These are phyloP conservation scores for Salvelinus fontinalis DNA, from an alignment of 2,113 vertebrate species.

Conservation along the genomic window DNA sequence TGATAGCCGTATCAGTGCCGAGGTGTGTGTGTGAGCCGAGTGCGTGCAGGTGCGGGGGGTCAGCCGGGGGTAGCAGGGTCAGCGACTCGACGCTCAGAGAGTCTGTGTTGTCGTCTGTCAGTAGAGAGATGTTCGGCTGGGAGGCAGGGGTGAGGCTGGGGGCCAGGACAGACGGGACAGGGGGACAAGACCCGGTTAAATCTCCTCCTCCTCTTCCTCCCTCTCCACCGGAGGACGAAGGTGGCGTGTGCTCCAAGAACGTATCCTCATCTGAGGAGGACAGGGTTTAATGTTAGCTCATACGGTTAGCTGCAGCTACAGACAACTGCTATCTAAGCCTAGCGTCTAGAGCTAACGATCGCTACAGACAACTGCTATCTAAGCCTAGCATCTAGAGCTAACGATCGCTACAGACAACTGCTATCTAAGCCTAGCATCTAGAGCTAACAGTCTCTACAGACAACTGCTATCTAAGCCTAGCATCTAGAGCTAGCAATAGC, in stretches of 20 bases:
- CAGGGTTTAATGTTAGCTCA: neutral
- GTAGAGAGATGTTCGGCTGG: constrained; percentile 92
- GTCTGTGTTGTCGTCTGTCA: constrained; percentile 81
- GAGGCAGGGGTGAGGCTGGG: constrained; percentile 93
- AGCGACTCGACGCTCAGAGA: constrained; percentile 88
- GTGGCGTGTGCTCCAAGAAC: constrained; percentile 73
- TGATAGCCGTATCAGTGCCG: constrained; percentile 35
- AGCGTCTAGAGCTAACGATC: no score
- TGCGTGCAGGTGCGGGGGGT: constrained; percentile 80
- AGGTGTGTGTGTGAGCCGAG: constrained; percentile 66
- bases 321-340: no score
- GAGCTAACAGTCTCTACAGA: no score
- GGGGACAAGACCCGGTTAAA: constrained; percentile 1
- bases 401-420: no score
- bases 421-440: no score
- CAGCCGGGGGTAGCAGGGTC: constrained; percentile 87
- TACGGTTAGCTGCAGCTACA: no score
- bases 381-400: no score
- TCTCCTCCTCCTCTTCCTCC: constrained; percentile 24
- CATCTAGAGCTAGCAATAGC: no score
- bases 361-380: no score
- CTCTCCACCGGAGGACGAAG: constrained; percentile 63
- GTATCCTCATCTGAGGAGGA: constrained; percentile 74
- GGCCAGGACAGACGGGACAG: constrained; percentile 38
- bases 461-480: no score